Evolutionary conservation across 92 coral and sea anemone genomes (phyloP).

Genomic region (Epizoanthus fatuus): DNA sequence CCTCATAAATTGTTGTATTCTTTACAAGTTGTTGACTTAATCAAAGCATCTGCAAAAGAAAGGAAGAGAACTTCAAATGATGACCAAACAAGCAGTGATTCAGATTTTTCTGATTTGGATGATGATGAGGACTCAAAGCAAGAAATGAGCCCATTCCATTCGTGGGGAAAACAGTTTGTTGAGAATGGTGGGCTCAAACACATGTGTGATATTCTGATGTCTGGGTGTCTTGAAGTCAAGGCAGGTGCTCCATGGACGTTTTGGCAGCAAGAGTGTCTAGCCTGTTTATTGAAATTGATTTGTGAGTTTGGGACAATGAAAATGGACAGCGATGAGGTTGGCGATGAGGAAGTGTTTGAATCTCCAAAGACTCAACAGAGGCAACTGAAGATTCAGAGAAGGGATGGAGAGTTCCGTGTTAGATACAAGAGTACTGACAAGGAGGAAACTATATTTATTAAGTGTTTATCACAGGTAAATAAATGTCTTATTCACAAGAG

Average conservation of each 20-base stretch:
- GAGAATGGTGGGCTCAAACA: slow-evolving; percentile 93
- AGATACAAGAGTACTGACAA: slow-evolving; percentile 98
- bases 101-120: slow-evolving; percentile 91
- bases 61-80: slow-evolving; percentile 66
- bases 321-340: slow-evolving; percentile 70
- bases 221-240: slow-evolving; percentile 86
- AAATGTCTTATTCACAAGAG: neutral
- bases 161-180: slow-evolving; percentile 93
- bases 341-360: slow-evolving; percentile 87
- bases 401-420: slow-evolving; percentile 92
- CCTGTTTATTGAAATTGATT: slow-evolving; percentile 85
- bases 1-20: slow-evolving; percentile 95
- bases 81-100: slow-evolving; percentile 87
- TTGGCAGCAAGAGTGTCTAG: slow-evolving; percentile 98
- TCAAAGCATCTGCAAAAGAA: slow-evolving; percentile 78
- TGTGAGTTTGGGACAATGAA: slow-evolving; percentile 97
- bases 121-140: slow-evolving; percentile 72
- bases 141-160: slow-evolving; percentile 32
- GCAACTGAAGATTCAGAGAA: slow-evolving; percentile 73
- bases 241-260: slow-evolving; percentile 89
- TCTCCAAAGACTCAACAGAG: slow-evolving; percentile 61
- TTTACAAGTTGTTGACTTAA: slow-evolving; percentile 90
- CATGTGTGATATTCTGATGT: slow-evolving; percentile 82
- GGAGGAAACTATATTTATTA: slow-evolving; percentile 92
- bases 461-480: slow-evolving; percentile 89